Percentiles rank a stretch among this genome's conserved stretches.
Conservation (phyloP, 2,888 invertebrate genomes). For the Lithophane socia region DNA sequence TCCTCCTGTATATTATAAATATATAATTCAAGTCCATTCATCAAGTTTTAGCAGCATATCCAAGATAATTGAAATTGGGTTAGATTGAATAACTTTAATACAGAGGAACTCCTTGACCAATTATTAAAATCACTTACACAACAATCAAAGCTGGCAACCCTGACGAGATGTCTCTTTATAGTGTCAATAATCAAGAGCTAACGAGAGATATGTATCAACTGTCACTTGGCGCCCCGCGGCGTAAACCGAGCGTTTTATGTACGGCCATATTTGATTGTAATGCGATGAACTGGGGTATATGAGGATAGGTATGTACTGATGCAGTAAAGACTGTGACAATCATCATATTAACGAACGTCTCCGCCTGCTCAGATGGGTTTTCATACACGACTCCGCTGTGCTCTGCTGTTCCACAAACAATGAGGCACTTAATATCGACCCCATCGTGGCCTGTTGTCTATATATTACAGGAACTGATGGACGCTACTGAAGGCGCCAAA, state of each 20-base stretch:
- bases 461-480: too few species aligned
- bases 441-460: too few species aligned
- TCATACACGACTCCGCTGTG: too few species aligned
- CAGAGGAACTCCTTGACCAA: neutral
- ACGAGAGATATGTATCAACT: constrained; percentile 65
- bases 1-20: too few species aligned
- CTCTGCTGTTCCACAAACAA: too few species aligned
- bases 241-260: constrained; percentile 49
- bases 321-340: neutral
- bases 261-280: constrained; percentile 27
- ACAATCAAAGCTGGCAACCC: constrained; percentile 40
- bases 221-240: constrained; percentile 58
- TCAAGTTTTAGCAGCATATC: neutral
- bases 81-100: neutral
- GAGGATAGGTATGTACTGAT: neutral
- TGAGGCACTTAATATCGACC: too few species aligned
- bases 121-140: neutral
- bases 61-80: neutral
- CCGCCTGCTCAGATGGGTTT: too few species aligned
- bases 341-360: neutral
- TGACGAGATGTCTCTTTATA: constrained; percentile 49
- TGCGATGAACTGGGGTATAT: neutral
- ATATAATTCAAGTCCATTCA: neutral
- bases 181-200: constrained; percentile 66
- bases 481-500: too few species aligned